Conservation (phyloP, 2,113 vertebrate species). For the Bucco capensis region DNA sequence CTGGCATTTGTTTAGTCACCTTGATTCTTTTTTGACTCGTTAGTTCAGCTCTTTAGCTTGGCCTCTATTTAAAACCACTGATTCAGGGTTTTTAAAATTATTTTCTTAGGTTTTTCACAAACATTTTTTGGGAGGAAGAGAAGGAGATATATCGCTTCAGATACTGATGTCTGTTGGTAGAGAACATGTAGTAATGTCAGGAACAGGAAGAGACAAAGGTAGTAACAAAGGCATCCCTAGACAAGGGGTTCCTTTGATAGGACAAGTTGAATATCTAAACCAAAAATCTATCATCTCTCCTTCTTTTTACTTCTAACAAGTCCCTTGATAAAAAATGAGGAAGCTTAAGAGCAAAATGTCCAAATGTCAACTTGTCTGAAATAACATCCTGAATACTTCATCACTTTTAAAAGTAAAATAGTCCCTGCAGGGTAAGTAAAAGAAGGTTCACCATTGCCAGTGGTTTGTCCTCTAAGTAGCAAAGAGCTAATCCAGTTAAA, state of each 20-base stretch:
- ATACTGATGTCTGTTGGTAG: background rate
- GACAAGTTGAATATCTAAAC: conserved; percentile 42
- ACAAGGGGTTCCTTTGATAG: conserved; percentile 22
- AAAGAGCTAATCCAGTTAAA: background rate
- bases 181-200: conserved; percentile 13
- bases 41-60: background rate
- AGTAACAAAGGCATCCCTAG: conserved; percentile 9
- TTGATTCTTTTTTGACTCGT: background rate
- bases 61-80: background rate
- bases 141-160: conserved; percentile 3
- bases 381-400: conserved; percentile 12
- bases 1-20: background rate
- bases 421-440: background rate
- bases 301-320: conserved; percentile 45
- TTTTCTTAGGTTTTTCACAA: background rate
- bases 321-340: conserved; percentile 32
- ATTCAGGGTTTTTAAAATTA: fast-evolving
- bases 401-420: conserved; percentile 8
- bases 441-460: background rate
- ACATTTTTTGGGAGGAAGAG: background rate
- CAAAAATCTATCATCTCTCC: background rate
- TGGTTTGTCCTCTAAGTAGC: background rate
- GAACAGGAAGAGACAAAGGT: conserved; percentile 11
- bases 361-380: conserved; percentile 12
- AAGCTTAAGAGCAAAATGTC: background rate